phyloP scores from a whole-genome alignment of 2,888 invertebrate genomes.

The Tenthredo amoena region DNA sequence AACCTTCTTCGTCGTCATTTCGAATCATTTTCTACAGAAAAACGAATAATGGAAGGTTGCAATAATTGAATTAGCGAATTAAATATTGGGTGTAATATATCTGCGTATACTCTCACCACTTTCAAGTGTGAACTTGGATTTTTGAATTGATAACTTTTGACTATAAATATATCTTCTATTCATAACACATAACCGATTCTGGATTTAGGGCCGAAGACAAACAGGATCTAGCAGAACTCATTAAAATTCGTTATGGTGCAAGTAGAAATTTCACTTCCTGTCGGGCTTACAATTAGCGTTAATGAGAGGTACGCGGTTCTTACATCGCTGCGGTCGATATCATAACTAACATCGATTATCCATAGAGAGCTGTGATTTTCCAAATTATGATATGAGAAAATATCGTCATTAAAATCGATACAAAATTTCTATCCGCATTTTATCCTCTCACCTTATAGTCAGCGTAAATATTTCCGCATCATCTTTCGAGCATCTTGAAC shows the following conservation, averaged over 20 bases:
- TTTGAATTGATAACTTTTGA: not conserved
- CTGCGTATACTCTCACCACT: too few relatives aligned
- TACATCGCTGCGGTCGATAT: not conserved
- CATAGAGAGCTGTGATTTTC: not conserved
- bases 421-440: not conserved
- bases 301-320: constrained; percentile 15
- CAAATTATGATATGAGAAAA: not conserved
- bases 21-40: too few relatives aligned
- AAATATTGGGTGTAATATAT: too few relatives aligned
- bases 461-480: not conserved
- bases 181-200: not conserved
- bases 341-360: not conserved
- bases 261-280: constrained; percentile 50
- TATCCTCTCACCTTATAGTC: not conserved
- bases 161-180: not conserved
- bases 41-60: not conserved
- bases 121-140: not conserved
- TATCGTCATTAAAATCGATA: not conserved
- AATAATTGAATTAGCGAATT: not conserved
- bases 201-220: constrained; percentile 4
- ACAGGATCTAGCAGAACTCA: constrained; percentile 28
- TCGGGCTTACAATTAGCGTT: constrained; percentile 32
- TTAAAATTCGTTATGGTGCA: constrained; percentile 30
- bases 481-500: constrained; percentile 6
- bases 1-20: too few relatives aligned